phyloP scores from a whole-genome alignment of 1,140 invertebrate species.

The Drosophila malerkotliana region DNA sequence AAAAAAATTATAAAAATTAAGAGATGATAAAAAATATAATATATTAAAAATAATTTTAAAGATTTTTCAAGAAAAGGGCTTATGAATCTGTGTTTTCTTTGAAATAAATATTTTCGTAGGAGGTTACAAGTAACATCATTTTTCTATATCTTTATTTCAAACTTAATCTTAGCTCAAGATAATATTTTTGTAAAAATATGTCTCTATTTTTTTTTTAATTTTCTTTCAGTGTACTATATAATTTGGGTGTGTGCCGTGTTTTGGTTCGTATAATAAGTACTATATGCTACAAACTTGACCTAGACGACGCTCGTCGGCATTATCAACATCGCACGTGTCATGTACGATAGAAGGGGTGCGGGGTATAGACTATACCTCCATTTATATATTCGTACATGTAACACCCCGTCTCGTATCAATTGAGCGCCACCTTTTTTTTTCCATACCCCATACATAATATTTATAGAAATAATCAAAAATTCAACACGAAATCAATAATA shows the following conservation, averaged over 20 bases:
- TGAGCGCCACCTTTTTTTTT: slow-evolving; percentile 13
- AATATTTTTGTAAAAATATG: no score
- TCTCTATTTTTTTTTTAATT: no score
- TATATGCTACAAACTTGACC: slow-evolving; percentile 63
- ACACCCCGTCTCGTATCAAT: slow-evolving; percentile 3
- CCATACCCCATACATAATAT: slow-evolving; percentile 41
- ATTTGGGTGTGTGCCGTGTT: slow-evolving; percentile 33
- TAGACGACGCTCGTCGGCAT: slow-evolving; percentile 53
- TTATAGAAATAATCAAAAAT: slow-evolving; percentile 79
- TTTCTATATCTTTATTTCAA: no score
- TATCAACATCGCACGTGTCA: slow-evolving; percentile 71
- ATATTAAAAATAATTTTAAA: background rate
- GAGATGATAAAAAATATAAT: background rate
- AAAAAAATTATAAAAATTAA: background rate
- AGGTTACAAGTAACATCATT: no score
- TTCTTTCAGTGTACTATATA: slow-evolving; percentile 3
- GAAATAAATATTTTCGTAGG: no score
- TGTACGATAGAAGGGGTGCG: slow-evolving; percentile 7
- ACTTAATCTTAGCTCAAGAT: no score
- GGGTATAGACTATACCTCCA: slow-evolving; percentile 1
- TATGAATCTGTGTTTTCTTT: no score
- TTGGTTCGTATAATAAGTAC: slow-evolving; percentile 30
- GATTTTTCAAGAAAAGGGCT: no score
- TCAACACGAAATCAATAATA: slow-evolving; percentile 77
- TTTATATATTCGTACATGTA: slow-evolving; percentile 5